These are phyloP conservation scores for Onychostoma macrolepis DNA, from an alignment of 2,113 vertebrate species.

Conservation along the genomic window DNA sequence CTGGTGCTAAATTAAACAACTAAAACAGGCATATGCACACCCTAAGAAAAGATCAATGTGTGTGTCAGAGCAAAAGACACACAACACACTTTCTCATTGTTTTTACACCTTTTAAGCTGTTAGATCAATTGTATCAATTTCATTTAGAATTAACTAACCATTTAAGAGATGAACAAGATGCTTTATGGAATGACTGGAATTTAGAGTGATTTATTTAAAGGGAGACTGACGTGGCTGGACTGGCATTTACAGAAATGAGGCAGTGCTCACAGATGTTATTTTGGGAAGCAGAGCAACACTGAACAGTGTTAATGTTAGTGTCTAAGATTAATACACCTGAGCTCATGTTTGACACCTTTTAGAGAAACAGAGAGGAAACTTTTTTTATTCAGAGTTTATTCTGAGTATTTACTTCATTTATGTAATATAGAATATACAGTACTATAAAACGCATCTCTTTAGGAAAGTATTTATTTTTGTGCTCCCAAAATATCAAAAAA, in stretches of 20 bases:
- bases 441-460: neutral
- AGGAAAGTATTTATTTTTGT: neutral
- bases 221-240: neutral
- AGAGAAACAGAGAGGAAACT: neutral
- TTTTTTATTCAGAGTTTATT: neutral
- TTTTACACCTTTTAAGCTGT: neutral
- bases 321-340: constrained; percentile 4
- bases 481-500: neutral
- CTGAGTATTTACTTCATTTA: neutral
- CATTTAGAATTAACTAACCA: neutral
- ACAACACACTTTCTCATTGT: neutral
- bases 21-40: neutral
- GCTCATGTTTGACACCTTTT: neutral
- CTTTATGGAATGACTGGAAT: neutral
- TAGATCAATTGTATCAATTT: neutral
- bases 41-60: neutral
- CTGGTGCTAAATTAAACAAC: neutral
- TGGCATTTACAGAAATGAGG: neutral
- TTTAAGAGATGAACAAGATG: neutral
- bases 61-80: neutral
- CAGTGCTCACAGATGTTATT: constrained; percentile 11
- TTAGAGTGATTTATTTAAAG: constrained; percentile 12
- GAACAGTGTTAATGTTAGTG: constrained; percentile 5
- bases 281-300: constrained; percentile 1
- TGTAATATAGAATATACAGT: neutral